Evolutionary conservation across 2,888 invertebrate species (phyloP), one percentile per base, ranked within the genome.

Genomic region (Argyresthia albistria): DNA sequence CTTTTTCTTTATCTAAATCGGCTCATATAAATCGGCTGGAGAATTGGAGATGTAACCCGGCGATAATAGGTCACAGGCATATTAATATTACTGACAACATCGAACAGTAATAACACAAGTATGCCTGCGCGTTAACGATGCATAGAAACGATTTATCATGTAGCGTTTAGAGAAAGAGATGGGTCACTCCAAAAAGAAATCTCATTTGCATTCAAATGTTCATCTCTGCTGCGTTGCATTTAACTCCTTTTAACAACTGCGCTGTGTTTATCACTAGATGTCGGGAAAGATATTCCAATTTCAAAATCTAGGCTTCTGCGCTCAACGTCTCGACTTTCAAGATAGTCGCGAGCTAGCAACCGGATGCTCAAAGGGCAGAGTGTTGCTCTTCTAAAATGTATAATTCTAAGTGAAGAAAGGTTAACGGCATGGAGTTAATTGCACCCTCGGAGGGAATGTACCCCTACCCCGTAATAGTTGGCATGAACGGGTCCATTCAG

Each of bases 71-170:
- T 81, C 80, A 80, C 67, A 61, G 69, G 70, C 73, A 76, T 82
- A 86, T 86, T 84, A 82, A 84, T 84, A 77, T 78, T 74, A 76
- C 80, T 70, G 76, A 78, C 80, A 80, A 79, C 77, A 76, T 80
- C 73, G 76, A 74, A 72, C 70, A 73, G 76, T 76, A 67, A 79
- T 77, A 78, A 43, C 14, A 16, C 46, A 74, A 74, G 78, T 72
- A 72, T 73, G 71, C 70, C 66, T 68, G 71, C 70, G 71, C 46
- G 51, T 71, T 81, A 82, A 82, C 82, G 80, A 80, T 69, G 76
- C 77, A 67, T 70, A 75, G 69, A 74, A 72, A 77, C 80, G 60
- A 84, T 83, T 78, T 72, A 82, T 84, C 82, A 80, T 77, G 64
- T 61, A 66, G 67, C 67, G 64, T 69, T 80, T 74, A 76, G 67